These are phyloP conservation scores for Toxotes chatareus DNA, from an alignment of 2,113 vertebrate species.

Conservation along the genomic window DNA sequence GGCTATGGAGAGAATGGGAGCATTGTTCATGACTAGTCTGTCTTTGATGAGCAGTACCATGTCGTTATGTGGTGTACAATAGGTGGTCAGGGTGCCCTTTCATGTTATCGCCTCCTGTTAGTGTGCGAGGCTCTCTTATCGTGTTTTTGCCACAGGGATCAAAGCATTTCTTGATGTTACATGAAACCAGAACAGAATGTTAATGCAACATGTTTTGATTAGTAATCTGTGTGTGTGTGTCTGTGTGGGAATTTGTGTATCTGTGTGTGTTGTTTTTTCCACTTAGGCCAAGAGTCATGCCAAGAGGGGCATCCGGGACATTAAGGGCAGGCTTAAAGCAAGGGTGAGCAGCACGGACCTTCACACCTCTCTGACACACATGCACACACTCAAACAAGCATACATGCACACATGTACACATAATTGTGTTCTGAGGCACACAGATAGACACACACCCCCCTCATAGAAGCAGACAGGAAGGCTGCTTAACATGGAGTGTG, in stretches of 20 bases:
- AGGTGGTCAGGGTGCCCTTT: conserved; percentile 68
- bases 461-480: conserved; percentile 75
- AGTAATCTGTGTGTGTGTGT: conserved; percentile 53
- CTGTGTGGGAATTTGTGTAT: conserved; percentile 2
- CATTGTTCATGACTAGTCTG: neutral
- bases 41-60: conserved; percentile 45
- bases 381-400: conserved; percentile 19
- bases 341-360: conserved; percentile 85
- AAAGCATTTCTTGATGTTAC: conserved; percentile 78
- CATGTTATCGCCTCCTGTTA: conserved; percentile 61
- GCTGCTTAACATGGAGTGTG: conserved; percentile 77
- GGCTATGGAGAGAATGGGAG: conserved; percentile 10
- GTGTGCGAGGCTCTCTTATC: conserved; percentile 54
- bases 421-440: conserved; percentile 31
- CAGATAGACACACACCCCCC: conserved; percentile 53
- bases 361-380: conserved; percentile 49
- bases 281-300: conserved; percentile 94
- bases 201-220: conserved; percentile 76
- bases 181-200: conserved; percentile 70
- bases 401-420: conserved; percentile 64
- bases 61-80: conserved; percentile 35
- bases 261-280: conserved; percentile 34
- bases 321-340: conserved; percentile 93
- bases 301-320: conserved; percentile 93
- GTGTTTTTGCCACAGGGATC: conserved; percentile 75